Percentiles rank a stretch among this genome's conserved stretches.
Conservation (phyloP, 2,888 invertebrate genomes). For the Hirudinaria manillensis region DNA sequence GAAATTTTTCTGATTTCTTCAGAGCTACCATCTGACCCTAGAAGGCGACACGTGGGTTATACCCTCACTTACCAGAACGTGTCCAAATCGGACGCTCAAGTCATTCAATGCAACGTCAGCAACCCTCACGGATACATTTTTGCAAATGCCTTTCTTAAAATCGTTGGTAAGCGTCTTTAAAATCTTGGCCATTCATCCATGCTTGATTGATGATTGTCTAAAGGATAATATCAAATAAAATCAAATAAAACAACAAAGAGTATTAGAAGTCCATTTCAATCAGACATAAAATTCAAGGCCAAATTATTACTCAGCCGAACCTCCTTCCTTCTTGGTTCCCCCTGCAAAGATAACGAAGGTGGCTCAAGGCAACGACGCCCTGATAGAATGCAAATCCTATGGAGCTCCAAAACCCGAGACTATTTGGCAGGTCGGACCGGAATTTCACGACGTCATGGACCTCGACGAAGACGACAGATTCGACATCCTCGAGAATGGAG, state of each 20-base stretch:
- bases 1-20: background rate
- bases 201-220: too few relatives aligned
- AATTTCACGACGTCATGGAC: background rate
- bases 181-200: too few relatives aligned
- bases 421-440: constrained; percentile 67
- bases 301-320: constrained; percentile 30
- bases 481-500: constrained; percentile 20
- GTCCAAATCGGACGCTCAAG: constrained; percentile 31
- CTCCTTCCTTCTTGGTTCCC: constrained; percentile 76
- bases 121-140: constrained; percentile 35
- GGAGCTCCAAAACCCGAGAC: constrained; percentile 91
- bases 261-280: too few relatives aligned
- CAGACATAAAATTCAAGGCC: too few relatives aligned
- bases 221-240: too few relatives aligned
- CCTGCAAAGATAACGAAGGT: constrained; percentile 57
- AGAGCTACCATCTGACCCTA: constrained; percentile 33
- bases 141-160: constrained; percentile 32
- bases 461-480: constrained; percentile 15
- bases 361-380: constrained; percentile 46
- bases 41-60: background rate
- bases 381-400: constrained; percentile 71
- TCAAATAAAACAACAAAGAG: too few relatives aligned
- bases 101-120: constrained; percentile 35
- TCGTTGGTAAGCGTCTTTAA: constrained; percentile 25
- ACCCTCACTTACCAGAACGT: constrained; percentile 20